Evolutionary conservation across 2,888 invertebrate genomes (phyloP).

Genomic region (Diplolepis rosae): DNA sequence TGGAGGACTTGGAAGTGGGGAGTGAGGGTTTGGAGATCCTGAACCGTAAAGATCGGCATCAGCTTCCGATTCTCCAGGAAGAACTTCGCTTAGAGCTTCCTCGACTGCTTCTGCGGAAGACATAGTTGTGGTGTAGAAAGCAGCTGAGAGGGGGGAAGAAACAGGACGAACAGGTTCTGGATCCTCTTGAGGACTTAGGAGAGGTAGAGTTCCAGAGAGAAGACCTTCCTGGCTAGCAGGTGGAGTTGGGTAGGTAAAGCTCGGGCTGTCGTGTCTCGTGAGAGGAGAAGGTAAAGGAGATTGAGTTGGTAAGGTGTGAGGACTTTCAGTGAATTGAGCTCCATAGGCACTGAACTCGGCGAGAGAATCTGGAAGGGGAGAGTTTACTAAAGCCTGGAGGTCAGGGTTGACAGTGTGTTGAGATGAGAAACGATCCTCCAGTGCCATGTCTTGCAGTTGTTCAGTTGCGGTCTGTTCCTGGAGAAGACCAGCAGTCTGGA

Average conservation of each 20-base stretch:
- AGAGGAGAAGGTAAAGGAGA: slow-evolving; percentile 81
- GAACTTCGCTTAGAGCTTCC: slow-evolving; percentile 88
- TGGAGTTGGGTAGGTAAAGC: slow-evolving; percentile 89
- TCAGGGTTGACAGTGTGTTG: slow-evolving; percentile 81
- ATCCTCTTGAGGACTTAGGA: slow-evolving; percentile 73
- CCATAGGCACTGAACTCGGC: slow-evolving; percentile 89
- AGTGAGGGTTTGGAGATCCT: slow-evolving; percentile 74
- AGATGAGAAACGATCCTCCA: slow-evolving; percentile 74
- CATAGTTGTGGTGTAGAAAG: slow-evolving; percentile 89
- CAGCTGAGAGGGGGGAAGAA: slow-evolving; percentile 87
- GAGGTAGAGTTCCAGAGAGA: slow-evolving; percentile 76
- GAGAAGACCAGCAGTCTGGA: slow-evolving; percentile 70
- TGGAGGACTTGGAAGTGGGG: slow-evolving; percentile 77
- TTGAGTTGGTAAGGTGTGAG: slow-evolving; percentile 75
- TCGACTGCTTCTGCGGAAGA: slow-evolving; percentile 91
- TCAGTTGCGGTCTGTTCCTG: slow-evolving; percentile 71
- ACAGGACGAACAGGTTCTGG: slow-evolving; percentile 82
- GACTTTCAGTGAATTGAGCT: slow-evolving; percentile 71
- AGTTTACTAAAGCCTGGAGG: slow-evolving; percentile 85
- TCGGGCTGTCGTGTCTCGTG: slow-evolving; percentile 81
- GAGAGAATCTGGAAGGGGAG: slow-evolving; percentile 85
- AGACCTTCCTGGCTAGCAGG: slow-evolving; percentile 91
- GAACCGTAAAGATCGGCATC: slow-evolving; percentile 75
- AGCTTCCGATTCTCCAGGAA: slow-evolving; percentile 84
- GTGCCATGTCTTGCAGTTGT: slow-evolving; percentile 72